Base-by-base conservation (phyloP, 2,797 vertebrate genomes). In the Ceryle rudis region DNA sequence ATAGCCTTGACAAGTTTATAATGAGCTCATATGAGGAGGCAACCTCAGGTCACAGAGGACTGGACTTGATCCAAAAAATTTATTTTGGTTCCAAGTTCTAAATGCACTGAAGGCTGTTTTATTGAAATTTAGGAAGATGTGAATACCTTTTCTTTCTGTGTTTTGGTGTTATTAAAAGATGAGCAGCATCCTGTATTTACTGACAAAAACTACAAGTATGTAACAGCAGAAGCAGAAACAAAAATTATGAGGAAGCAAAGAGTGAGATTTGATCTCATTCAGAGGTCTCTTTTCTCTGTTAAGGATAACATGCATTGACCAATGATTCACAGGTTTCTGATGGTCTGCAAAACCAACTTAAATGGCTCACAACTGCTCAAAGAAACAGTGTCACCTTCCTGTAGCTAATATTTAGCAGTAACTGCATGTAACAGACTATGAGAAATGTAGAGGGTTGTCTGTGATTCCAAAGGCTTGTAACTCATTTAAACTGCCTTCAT, bases 1-100 rank as follows among this genome's bases (percentile, higher is more conserved):
- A 93, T 31, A 91, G 46, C 44, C 41, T 86, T 87, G 91, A 80
- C 79, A 82, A 77, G 60, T 91, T 92, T 92, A 77, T 87, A 92
- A 95, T 92, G 57, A 91, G 55, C 35, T 87, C 57, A 35, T 74
- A 88, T 60, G 52, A 85, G 35, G 46, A 81, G 35, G 52, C 20
- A 85, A 73, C 11, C 26, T 82, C 64, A 51, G 58, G 64, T 93
- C 74, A 77, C 57, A 83, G 33, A 69, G 58, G 23, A 69, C 54
- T 75, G 92, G 83, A 74, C 47, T 81, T 67, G 51, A 62, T 90
- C 55, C 28, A 80, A 73, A 92, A 94, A 79, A 47, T 17, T 35
- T 35, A 7, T 47, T 79, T 60, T 46, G 3, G 8, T 62, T 87
- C 67, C 39, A 82, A 62, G 8, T 79, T 86, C 69, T 81, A 81